Conservation (phyloP, 2,888 invertebrate species). For the Aproaerema taeniolella region DNA sequence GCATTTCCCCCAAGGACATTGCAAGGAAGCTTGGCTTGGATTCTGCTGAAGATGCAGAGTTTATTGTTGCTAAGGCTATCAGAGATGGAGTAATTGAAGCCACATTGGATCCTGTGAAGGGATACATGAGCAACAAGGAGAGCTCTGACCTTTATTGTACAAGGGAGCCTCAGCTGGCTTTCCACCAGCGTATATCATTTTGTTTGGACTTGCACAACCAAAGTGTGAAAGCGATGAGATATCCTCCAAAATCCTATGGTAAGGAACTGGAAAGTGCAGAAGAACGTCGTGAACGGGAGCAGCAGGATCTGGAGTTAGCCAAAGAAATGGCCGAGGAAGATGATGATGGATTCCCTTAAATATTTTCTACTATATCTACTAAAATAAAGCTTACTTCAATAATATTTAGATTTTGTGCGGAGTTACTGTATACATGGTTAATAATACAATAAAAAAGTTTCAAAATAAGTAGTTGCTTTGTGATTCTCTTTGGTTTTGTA, state of each 20-base stretch:
- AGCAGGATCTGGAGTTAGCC: conserved; percentile 98
- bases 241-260: conserved; percentile 99
- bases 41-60: conserved; percentile 98
- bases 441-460: too few relatives aligned
- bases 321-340: conserved; percentile 99
- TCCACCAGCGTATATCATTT: conserved; percentile 97
- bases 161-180: conserved; percentile 95
- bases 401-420: conserved; percentile 1
- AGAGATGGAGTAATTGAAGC: conserved; percentile 99
- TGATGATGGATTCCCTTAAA: conserved; percentile 89
- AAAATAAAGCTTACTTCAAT: background rate
- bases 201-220: conserved; percentile 99
- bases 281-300: conserved; percentile 96
- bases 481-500: too few relatives aligned
- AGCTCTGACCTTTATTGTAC: conserved; percentile 98
- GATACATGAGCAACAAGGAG: conserved; percentile 98
- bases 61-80: conserved; percentile 98
- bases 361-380: conserved; percentile 5
- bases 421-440: too few relatives aligned
- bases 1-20: conserved; percentile 96
- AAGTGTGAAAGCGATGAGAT: conserved; percentile 99
- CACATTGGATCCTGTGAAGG: conserved; percentile 95
- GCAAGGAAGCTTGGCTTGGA: conserved; percentile 95
- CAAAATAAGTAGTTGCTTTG: too few relatives aligned
- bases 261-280: conserved; percentile 98